A percentile compares a stretch with the other conserved stretches of the same genome.
These are phyloP conservation scores for Alviniconcha marisindica DNA, from an alignment of 1,140 invertebrate species.

Conservation along the genomic window DNA sequence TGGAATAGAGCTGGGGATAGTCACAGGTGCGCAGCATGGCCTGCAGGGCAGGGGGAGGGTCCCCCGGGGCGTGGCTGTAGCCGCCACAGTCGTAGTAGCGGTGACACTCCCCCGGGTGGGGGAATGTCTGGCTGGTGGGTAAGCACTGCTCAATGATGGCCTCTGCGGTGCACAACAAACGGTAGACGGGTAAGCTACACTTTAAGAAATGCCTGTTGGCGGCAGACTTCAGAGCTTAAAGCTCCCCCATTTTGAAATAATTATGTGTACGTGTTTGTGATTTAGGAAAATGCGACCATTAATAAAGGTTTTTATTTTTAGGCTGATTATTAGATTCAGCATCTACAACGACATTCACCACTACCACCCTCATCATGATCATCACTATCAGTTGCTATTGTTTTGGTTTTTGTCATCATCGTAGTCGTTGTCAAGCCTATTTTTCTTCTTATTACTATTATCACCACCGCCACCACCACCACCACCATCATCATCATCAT, in stretches of 20 bases:
- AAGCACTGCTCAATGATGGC: neutral
- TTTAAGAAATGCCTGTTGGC: neutral
- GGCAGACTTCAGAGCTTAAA: neutral
- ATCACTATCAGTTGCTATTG: no score
- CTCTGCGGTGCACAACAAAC: no score
- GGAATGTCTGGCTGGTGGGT: neutral
- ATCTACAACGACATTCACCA: neutral
- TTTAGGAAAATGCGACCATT: neutral
- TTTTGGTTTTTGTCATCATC: no score
- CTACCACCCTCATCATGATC: no score
- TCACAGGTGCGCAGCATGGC: neutral
- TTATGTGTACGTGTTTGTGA: neutral
- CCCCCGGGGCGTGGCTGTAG: neutral
- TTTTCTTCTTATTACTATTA: no score
- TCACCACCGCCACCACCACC: no score
- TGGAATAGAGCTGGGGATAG: neutral
- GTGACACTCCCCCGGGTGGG: neutral
- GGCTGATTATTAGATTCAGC: neutral
- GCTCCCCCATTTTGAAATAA: no score
- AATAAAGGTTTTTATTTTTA: neutral
- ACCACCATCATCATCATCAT: no score
- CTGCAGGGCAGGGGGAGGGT: neutral
- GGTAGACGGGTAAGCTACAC: neutral
- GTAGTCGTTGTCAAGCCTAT: no score
- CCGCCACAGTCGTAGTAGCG: neutral